Evolutionary conservation across 2,797 vertebrate species (phyloP).

Genomic region (Epinephelus coioides): DNA sequence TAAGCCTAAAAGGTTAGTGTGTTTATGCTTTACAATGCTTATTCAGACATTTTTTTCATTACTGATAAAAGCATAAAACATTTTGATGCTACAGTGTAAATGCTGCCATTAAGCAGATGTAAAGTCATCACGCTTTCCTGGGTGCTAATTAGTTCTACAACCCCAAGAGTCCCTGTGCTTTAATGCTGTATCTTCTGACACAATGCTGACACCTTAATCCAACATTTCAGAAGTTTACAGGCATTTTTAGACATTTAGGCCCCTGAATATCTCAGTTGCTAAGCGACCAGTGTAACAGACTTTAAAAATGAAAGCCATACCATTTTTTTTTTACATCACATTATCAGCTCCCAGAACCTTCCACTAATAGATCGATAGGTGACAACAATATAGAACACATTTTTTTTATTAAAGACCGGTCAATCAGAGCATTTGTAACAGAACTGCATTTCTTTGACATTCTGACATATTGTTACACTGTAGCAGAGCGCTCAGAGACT

Average conservation of each 20-base stretch:
- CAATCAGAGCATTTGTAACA: slow-evolving; percentile 3
- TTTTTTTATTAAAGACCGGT: slow-evolving; percentile 7
- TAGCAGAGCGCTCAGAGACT: slow-evolving; percentile 28
- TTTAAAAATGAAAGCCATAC: neutral
- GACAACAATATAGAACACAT: neutral
- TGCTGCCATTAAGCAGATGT: neutral
- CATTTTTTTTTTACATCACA: neutral
- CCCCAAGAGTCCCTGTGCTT: neutral
- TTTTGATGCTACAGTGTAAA: neutral
- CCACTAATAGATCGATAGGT: neutral
- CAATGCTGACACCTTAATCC: neutral
- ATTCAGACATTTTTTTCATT: neutral
- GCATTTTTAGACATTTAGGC: neutral
- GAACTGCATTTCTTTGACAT: slow-evolving; percentile 31
- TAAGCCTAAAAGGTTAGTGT: neutral
- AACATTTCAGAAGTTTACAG: neutral
- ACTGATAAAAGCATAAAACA: neutral
- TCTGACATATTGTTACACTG: slow-evolving; percentile 4
- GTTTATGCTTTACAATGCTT: neutral
- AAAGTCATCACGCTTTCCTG: neutral
- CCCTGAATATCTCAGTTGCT: neutral
- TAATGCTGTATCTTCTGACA: neutral
- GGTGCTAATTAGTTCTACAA: too few species aligned
- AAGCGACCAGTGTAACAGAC: neutral
- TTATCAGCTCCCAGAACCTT: neutral